Percentiles rank a stretch among this genome's conserved stretches.
phyloP scores from a whole-genome alignment of 2,888 invertebrate species.

The Drosophila pseudotalamancana region DNA sequence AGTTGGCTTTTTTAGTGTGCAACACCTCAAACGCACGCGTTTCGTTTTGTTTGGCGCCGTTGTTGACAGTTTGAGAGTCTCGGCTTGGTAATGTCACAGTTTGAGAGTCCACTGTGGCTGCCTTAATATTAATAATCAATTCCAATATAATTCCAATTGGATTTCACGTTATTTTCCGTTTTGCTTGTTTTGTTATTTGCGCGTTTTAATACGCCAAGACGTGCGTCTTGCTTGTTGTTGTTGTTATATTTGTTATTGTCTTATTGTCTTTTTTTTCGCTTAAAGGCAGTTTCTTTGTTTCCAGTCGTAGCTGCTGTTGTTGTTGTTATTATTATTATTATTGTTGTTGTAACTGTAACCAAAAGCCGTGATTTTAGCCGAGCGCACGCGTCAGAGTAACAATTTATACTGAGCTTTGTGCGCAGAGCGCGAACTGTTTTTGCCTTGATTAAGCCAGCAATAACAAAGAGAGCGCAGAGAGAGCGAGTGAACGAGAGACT shows the following conservation, averaged over 20 bases:
- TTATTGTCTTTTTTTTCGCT: slow-evolving; percentile 41
- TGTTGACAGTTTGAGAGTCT: slow-evolving; percentile 36
- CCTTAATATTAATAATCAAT: not conserved
- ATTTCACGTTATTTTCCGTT: slow-evolving; percentile 38
- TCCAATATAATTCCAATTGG: slow-evolving; percentile 31
- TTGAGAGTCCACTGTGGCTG: not conserved
- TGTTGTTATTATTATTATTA: slow-evolving; percentile 22
- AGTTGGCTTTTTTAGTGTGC: slow-evolving; percentile 31
- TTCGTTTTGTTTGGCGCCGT: slow-evolving; percentile 68
- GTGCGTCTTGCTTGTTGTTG: slow-evolving; percentile 44
- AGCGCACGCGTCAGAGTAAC: slow-evolving; percentile 64
- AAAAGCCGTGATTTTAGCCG: slow-evolving; percentile 45
- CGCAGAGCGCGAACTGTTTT: slow-evolving; percentile 47
- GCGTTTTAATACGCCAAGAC: slow-evolving; percentile 61
- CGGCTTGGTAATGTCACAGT: not conserved
- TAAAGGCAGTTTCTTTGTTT: slow-evolving; percentile 68
- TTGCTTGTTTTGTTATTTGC: slow-evolving; percentile 39
- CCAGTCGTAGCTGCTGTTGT: slow-evolving; percentile 33
- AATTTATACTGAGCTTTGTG: slow-evolving; percentile 58
- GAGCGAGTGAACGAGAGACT: not conserved
- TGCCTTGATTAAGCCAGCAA: slow-evolving; percentile 38
- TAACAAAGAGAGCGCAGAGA: slow-evolving; percentile 8
- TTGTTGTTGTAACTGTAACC: slow-evolving; percentile 36
- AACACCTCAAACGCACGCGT: slow-evolving; percentile 64
- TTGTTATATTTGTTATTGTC: slow-evolving; percentile 35